Evolutionary conservation across 2,888 invertebrate genomes (phyloP), one percentile per base, ranked within the genome.

Genomic region (Calephelis perditalis): DNA sequence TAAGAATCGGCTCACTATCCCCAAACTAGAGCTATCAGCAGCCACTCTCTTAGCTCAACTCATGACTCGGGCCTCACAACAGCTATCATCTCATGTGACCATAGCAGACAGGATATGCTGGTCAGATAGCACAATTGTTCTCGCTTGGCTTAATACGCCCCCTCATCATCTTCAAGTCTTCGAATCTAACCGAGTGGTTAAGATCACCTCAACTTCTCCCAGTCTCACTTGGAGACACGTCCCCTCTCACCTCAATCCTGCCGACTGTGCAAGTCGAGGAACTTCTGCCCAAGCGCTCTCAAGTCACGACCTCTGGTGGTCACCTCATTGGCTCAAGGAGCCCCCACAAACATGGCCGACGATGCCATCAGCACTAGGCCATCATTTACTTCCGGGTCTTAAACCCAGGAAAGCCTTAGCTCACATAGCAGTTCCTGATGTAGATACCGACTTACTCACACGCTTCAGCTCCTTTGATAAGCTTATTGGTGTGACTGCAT

Each of bases 71-170:
- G 15, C 43, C 12, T 56, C 56, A 7, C n/a, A 11, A n/a, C 43
- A 56, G 40, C n/a, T 56, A 7, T 56, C 56, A 9, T 37, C 56
- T 43, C 56, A 56, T 12, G 8, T 56, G 8, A 43, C 56, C 9
- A 40, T 56, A 40, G 6, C 11, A 43, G n/a, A 56, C 8, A n/a
- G 26, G 3, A 26, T 56, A 9, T 56, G 56, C 15, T 57, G 56
- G 56, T 57, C 56, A 15, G 44, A 57, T 11, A 57, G 56, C 26
- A 57, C 26, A 9, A 57, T 56, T 2, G 56, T 56, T 7, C 44
- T 56, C 7, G 56, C 56, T 7, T 47, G 47, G 47, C 7, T 47
- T 2, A 47, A 47, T 8, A 47, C 47, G 7, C 47, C 47, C 7
- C 47, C 47, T 7, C 47, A 47, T 15, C 47, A 7, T 7, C 47